These are phyloP conservation scores for Leucopternis melanops DNA, from an alignment of 2,113 vertebrate species.

Conservation along the genomic window DNA sequence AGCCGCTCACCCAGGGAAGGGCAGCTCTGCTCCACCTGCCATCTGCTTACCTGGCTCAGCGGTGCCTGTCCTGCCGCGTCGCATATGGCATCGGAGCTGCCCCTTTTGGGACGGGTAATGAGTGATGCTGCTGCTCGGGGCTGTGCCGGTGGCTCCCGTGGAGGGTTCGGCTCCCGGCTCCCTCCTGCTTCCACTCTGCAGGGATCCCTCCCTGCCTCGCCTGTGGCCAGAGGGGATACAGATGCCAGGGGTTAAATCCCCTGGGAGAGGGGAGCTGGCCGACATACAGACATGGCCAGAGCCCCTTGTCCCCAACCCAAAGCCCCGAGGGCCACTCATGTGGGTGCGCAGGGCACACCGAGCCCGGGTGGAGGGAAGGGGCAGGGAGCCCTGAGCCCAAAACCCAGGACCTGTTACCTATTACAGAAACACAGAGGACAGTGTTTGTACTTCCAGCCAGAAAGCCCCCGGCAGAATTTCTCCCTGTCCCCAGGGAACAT, in stretches of 20 bases:
- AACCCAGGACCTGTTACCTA: background rate
- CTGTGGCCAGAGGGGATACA: accelerated
- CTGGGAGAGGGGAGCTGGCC: background rate
- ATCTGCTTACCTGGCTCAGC: background rate
- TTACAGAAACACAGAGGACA: background rate
- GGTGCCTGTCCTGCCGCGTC: accelerated
- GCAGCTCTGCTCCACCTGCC: background rate
- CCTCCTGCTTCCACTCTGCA: background rate
- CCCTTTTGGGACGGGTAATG: accelerated
- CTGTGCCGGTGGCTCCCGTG: accelerated
- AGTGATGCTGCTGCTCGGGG: background rate
- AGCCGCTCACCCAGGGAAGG: accelerated
- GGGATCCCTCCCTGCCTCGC: background rate
- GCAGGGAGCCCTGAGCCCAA: background rate
- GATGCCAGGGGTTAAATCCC: background rate
- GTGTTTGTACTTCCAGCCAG: background rate
- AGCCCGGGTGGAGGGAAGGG: background rate
- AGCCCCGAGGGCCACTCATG: accelerated
- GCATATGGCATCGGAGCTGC: background rate
- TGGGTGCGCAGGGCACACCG: accelerated
- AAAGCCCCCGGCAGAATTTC: background rate
- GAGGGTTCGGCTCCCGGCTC: accelerated
- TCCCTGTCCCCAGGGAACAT: background rate
- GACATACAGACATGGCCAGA: background rate
- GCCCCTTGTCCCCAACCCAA: background rate